These are phyloP conservation scores for Taphrorychus bicolor DNA, from an alignment of 2,888 invertebrate genomes.

Conservation along the genomic window DNA sequence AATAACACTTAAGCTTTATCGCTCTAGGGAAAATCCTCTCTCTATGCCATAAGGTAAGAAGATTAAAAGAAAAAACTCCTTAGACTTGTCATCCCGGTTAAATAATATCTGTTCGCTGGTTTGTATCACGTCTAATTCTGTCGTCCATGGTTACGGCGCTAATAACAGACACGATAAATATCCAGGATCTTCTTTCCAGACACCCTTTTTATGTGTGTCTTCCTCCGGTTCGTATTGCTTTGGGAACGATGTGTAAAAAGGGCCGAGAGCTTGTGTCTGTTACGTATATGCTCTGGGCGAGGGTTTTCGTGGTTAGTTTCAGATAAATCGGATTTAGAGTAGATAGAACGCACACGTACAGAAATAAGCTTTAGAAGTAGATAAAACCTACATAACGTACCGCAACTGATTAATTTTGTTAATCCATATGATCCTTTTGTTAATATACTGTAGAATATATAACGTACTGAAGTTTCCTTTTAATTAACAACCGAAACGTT, in stretches of 20 bases:
- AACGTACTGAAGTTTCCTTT: too few species aligned
- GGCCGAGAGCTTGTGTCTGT: background rate
- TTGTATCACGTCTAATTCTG: constrained; percentile 34
- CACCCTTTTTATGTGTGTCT: constrained; percentile 29
- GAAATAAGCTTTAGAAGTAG: too few species aligned
- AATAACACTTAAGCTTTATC: too few species aligned
- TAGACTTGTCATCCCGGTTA: constrained; percentile 32
- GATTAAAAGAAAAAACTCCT: constrained; percentile 27
- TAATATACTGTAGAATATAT: too few species aligned
- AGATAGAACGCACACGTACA: too few species aligned
- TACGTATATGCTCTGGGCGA: background rate
- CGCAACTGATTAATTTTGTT: too few species aligned
- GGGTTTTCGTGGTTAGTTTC: too few species aligned
- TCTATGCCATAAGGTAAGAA: constrained; percentile 11
- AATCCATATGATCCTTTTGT: too few species aligned
- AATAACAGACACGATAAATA: constrained; percentile 32
- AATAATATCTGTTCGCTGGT: constrained; percentile 30
- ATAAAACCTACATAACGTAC: too few species aligned
- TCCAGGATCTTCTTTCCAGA: constrained; percentile 26
- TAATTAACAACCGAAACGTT: too few species aligned
- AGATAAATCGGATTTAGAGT: too few species aligned
- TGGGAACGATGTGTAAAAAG: background rate
- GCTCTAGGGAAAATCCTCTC: constrained; percentile 4
- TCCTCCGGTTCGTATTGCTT: constrained; percentile 1
- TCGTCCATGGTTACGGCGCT: constrained; percentile 28